Conservation (phyloP, 2,888 invertebrate genomes). For the Trypoxylon attenuatum region DNA sequence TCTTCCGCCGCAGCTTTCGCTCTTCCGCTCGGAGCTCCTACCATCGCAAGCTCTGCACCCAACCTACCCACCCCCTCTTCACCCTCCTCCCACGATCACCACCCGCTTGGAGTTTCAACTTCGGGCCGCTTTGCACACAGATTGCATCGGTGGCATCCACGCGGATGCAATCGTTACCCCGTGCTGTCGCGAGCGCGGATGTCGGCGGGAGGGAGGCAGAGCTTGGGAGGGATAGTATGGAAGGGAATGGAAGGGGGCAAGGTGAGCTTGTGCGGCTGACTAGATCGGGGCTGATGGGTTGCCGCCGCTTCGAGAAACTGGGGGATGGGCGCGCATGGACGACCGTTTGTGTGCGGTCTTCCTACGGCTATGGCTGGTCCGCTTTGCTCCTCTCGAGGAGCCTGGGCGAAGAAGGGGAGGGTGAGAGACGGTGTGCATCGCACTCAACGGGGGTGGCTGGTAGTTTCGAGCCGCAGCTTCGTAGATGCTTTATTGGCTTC, state of each 20-base stretch:
- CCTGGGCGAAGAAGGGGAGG: constrained; percentile 9
- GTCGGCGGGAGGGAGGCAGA: neutral
- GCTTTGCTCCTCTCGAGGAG: neutral
- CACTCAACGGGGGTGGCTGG: constrained; percentile 22
- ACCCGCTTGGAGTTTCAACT: constrained; percentile 48
- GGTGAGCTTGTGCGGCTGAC: neutral
- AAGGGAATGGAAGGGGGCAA: neutral
- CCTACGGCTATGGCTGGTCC: constrained; percentile 20
- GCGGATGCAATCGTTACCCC: constrained; percentile 66
- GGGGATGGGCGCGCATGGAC: neutral
- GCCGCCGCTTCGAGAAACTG: neutral
- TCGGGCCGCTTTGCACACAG: constrained; percentile 67
- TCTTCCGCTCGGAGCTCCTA: neutral
- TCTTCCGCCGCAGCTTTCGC: neutral
- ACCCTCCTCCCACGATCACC: constrained; percentile 5
- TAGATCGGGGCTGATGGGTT: neutral
- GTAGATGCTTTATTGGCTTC: constrained; percentile 51
- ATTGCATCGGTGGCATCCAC: constrained; percentile 66
- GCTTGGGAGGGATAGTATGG: constrained; percentile 3
- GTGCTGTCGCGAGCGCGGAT: constrained; percentile 36
- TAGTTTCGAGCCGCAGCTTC: constrained; percentile 40
- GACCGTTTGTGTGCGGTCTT: neutral
- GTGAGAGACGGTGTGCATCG: constrained; percentile 42
- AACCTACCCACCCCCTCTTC: constrained; percentile 8
- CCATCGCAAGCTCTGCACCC: too few species aligned